phyloP scores from a whole-genome alignment of 2,797 vertebrate genomes.

The Phoebastria nigripes region DNA sequence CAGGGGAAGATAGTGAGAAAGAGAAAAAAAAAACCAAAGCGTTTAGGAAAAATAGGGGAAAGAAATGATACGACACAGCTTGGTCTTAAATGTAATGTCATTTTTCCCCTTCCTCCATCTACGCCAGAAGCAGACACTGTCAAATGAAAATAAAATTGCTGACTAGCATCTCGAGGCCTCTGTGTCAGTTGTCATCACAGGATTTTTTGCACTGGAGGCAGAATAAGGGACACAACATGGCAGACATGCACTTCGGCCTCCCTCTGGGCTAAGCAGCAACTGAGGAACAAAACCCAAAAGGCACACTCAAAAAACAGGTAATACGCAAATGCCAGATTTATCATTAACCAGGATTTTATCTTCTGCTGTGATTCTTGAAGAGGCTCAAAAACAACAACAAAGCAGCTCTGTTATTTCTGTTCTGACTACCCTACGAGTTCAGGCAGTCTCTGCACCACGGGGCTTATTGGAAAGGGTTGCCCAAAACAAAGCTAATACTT shows the following conservation, averaged over 20 bases:
- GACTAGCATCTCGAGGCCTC: background rate
- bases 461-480: background rate
- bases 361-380: background rate
- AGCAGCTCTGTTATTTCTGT: background rate
- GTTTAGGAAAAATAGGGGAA: background rate
- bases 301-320: background rate
- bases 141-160: background rate
- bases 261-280: background rate
- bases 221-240: background rate
- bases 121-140: background rate
- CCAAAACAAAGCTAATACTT: background rate
- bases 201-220: background rate
- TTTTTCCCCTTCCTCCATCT: background rate
- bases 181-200: background rate
- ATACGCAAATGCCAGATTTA: conserved; percentile 4
- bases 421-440: background rate
- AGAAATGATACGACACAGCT: fast-evolving
- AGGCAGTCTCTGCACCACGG: background rate
- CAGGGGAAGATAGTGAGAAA: background rate
- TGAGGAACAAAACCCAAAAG: background rate
- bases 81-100: background rate
- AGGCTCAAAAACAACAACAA: background rate
- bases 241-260: background rate
- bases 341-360: background rate
- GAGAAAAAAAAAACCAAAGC: background rate